phyloP scores from a whole-genome alignment of 2,113 vertebrate species.

The Platysteira castanea region DNA sequence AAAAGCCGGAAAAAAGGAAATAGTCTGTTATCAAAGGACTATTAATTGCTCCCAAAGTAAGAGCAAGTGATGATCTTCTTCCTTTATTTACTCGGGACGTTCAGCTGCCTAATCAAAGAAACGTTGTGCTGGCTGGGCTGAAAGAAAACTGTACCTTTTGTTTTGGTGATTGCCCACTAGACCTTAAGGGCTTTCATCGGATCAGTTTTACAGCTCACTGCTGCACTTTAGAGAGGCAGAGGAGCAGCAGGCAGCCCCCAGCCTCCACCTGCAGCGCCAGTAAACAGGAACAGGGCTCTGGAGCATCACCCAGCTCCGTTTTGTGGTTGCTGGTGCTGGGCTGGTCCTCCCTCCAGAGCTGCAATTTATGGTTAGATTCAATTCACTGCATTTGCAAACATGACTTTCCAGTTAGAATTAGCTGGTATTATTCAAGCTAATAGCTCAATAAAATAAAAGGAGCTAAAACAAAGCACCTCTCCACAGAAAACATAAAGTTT shows the following conservation, averaged over 20 bases:
- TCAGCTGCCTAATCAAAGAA: slow-evolving; percentile 59
- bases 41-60: slow-evolving; percentile 65
- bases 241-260: not conserved
- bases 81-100: slow-evolving; percentile 55
- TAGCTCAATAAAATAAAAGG: too few relatives aligned
- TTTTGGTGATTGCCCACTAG: slow-evolving; percentile 58
- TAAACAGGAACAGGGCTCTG: not conserved
- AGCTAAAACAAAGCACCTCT: not conserved
- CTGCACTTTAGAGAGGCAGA: slow-evolving; percentile 5
- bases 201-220: slow-evolving; percentile 43
- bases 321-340: not conserved
- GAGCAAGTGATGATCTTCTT: slow-evolving; percentile 54
- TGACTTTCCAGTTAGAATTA: not conserved
- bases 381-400: not conserved
- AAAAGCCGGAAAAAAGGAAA: slow-evolving; percentile 58
- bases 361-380: not conserved
- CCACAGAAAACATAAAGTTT: not conserved
- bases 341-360: not conserved
- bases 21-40: slow-evolving; percentile 58
- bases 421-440: not conserved
- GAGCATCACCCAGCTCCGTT: not conserved
- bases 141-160: slow-evolving; percentile 56
- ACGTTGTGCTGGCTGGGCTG: slow-evolving; percentile 18
- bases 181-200: slow-evolving; percentile 41
- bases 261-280: not conserved